Base-by-base conservation (phyloP, 2,888 invertebrate genomes). In the Microplitis deprimator region DNA sequence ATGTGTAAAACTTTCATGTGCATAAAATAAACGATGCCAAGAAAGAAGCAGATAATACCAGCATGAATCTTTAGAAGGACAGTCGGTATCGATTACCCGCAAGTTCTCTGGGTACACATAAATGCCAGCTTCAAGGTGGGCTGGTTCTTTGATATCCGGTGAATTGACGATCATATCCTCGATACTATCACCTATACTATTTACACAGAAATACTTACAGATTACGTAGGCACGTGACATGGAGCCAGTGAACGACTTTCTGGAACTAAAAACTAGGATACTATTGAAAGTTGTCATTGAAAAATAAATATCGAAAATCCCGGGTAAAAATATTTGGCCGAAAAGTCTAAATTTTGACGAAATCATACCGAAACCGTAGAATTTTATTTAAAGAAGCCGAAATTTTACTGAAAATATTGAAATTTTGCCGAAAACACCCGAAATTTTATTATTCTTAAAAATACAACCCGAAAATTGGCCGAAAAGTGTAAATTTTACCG, bases 111-210 rank as follows among this genome's bases (percentile, higher is more conserved):
- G 72, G 75, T 77, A 75, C 77, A 71, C 77, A 79, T 68, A 79
- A 78, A 79, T 76, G 75, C 77, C 77, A 77, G 77, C 77, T 77
- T 78, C 79, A 77, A 80, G 81, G 79, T 80, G 81, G 80, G 79
- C 80, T 77, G 79, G 75, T 79, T 77, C 79, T 81, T 81, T 78
- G 76, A 79, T 79, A 77, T 77, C 73, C 70, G 69, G 50, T 77
- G 77, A 78, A 78, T 71, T 76, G 79, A 80, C 80, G 74, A 77
- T 79, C 79, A 81, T 81, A 80, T 77, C 79, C 79, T 73, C 68
- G 60, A 70, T 38, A 41, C 68, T 61, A 79, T 78, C 73, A 68
- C 71, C 41, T 38, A 68, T 40, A 75, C 71, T 68, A 64, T 61
- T 41, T 39, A 40, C 29, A 73, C 69, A 76, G 70, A 73, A 61